phyloP scores from a whole-genome alignment of 2,113 vertebrate species.

The Protobothrops mucrosquamatus region DNA sequence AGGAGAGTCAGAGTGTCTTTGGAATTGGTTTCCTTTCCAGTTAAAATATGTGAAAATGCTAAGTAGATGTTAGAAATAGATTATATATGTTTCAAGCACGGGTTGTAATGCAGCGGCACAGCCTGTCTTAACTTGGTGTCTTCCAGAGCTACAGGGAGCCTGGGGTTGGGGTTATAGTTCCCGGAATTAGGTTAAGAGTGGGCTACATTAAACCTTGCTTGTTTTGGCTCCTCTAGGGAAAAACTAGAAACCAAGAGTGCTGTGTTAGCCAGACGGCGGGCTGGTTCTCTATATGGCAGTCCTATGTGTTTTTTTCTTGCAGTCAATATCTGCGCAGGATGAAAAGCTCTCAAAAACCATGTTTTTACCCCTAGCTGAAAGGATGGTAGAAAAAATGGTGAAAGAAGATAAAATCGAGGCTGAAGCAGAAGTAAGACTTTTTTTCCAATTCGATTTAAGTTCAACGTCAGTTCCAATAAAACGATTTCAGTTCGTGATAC shows the following conservation, averaged over 20 bases:
- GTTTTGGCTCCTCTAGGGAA: background rate
- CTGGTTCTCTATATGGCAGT: background rate
- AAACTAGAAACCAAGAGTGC: background rate
- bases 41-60: background rate
- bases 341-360: conserved; percentile 96
- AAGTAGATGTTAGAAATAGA: background rate
- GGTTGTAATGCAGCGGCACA: background rate
- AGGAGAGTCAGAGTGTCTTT: background rate
- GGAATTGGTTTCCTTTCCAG: too few relatives aligned
- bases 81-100: background rate
- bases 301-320: conserved; percentile 24
- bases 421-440: conserved; percentile 89
- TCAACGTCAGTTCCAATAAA: background rate
- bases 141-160: background rate
- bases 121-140: background rate
- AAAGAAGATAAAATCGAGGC: conserved; percentile 99
- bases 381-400: conserved; percentile 99
- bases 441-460: too few relatives aligned
- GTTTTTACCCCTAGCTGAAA: conserved; percentile 96
- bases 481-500: background rate
- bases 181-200: background rate
- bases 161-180: background rate
- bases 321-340: conserved; percentile 98
- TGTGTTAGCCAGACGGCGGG: background rate
- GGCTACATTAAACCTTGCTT: background rate